Base-by-base conservation (phyloP, 2,888 invertebrate species). In the Lucinisca nassula region DNA sequence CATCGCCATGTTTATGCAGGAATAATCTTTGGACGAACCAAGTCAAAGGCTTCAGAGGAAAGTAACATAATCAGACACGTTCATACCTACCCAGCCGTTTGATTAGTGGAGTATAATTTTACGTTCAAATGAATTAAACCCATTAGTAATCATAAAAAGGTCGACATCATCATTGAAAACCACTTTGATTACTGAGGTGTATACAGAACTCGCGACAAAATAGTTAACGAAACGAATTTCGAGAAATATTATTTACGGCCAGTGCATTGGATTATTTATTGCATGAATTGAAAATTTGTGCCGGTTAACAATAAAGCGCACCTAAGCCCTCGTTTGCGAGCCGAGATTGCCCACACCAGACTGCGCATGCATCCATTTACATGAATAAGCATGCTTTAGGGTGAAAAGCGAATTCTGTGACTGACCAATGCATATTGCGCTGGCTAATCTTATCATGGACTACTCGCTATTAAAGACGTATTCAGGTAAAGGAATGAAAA, bases 91-190 rank as follows among this genome's bases (percentile, higher is more conserved):
- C 82, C 78, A 82, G 24, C 82, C 81, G 55, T 17, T 55, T 73
- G 37, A 40, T 27, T 40, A 30, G 61, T 79, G 78, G 74, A 67
- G 74, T 81, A 61, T 67, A 61, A 82, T 79, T 82, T 85, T 79
- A 51, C 82, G 67, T 58, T 79, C 45, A 55, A 40, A 38, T 74
- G 79, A 78, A 82, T 85, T 82, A 85, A 49, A 38, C 27, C 51
- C 79, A 85, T 85, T 85, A 85, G 67, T 24, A 61, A 82, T 79
- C 73, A 82, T 87, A 84, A 84, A 88, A 85, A 73, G 32, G 73
- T 75, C 83, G 80, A 77, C 75, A 77, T 83, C 73, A 81, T 78
- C 83, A 81, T 80, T 81, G 55, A 79, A 81, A 76, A 72, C 79
- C 81, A n/a, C 74, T 74, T 74, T 74, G 74, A 74, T 74, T 49